phyloP scores from a whole-genome alignment of 2,797 vertebrate genomes.

The Epinephelus coioides region DNA sequence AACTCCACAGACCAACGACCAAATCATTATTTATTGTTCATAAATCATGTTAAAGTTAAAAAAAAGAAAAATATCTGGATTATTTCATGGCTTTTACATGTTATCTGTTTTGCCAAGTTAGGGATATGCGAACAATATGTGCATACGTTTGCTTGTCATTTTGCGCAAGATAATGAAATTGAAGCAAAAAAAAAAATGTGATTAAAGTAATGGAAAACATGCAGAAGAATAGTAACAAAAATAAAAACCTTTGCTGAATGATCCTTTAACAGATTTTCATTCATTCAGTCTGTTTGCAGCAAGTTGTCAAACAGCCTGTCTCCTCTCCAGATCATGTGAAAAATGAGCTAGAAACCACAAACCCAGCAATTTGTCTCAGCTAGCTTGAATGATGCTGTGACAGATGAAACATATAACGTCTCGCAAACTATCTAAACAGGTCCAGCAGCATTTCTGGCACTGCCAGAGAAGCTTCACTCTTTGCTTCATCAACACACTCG shows the following conservation, averaged over 20 bases:
- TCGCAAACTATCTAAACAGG: constrained; percentile 14
- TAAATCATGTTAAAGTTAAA: too few relatives aligned
- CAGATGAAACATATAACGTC: constrained; percentile 1
- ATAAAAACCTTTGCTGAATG: not conserved
- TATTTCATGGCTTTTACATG: not conserved
- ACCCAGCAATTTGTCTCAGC: not conserved
- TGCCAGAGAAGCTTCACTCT: not conserved
- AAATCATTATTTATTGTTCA: too few relatives aligned
- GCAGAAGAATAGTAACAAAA: not conserved
- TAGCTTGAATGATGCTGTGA: not conserved
- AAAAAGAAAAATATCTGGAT: too few relatives aligned
- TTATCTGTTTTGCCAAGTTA: not conserved
- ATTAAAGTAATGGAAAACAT: not conserved
- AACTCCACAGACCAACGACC: not conserved
- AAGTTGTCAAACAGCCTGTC: not conserved
- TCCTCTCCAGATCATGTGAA: constrained; percentile 26
- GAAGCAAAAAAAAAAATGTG: not conserved
- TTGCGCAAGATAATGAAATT: not conserved
- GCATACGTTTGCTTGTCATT: not conserved
- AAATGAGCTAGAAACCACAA: constrained; percentile 8
- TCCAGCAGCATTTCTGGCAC: constrained; percentile 26
- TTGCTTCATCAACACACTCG: not conserved
- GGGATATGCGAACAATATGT: not conserved
- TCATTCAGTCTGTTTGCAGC: not conserved
- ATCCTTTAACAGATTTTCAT: constrained; percentile 6